These are phyloP conservation scores for Plotosus lineatus DNA, from an alignment of 2,113 vertebrate genomes.

Conservation along the genomic window DNA sequence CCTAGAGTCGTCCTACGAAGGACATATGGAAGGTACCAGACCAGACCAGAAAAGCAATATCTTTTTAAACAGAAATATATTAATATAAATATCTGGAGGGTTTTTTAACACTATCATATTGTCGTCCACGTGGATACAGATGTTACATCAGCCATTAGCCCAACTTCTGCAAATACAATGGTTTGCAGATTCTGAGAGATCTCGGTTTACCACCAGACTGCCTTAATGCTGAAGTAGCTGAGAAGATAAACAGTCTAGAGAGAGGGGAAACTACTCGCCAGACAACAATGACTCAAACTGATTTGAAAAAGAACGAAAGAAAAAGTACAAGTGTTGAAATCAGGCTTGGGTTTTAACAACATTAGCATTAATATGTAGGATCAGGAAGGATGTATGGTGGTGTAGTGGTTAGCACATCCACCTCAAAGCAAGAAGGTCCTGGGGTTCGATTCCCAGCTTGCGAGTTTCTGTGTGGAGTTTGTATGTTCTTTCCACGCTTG, in stretches of 20 bases:
- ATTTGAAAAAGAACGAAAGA: background rate
- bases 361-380: background rate
- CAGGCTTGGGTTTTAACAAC: background rate
- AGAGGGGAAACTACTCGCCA: background rate
- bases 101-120: too few species aligned
- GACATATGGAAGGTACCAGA: too few species aligned
- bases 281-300: background rate
- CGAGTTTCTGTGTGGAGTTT: too few species aligned
- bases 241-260: background rate
- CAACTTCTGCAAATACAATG: background rate
- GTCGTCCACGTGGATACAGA: background rate
- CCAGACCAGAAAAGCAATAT: too few species aligned
- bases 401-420: too few species aligned
- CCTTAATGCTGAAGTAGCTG: background rate
- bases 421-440: too few species aligned
- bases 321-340: background rate
- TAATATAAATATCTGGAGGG: too few species aligned
- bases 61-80: too few species aligned
- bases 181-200: background rate
- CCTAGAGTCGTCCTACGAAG: too few species aligned
- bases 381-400: too few species aligned
- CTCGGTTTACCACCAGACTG: background rate
- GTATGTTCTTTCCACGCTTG: too few species aligned
- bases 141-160: background rate
- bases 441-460: too few species aligned